Evolutionary conservation across 2,888 invertebrate species (phyloP).

Genomic region (Morpho achilles): DNA sequence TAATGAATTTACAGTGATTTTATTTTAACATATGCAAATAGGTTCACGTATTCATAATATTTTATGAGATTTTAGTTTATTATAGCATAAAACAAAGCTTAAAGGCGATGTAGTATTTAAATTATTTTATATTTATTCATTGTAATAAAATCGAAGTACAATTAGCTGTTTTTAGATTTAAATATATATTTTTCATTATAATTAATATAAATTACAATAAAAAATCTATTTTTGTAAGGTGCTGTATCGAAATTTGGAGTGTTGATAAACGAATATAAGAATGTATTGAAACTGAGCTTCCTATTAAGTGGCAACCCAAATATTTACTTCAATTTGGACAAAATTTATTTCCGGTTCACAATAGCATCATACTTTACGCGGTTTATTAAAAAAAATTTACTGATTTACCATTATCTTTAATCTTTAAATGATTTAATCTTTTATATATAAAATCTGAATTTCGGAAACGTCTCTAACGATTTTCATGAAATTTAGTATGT

Average conservation of each 20-base stretch:
- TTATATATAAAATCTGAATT: too few species aligned
- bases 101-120: constrained; percentile 7
- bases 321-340: not conserved
- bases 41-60: not conserved
- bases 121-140: constrained; percentile 27
- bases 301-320: constrained; percentile 5
- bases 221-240: constrained; percentile 33
- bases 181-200: constrained; percentile 35
- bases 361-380: not conserved
- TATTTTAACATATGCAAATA: not conserved
- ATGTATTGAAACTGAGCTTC: constrained; percentile 11
- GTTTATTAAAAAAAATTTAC: too few species aligned
- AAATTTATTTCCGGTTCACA: not conserved
- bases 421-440: too few species aligned
- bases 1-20: constrained; percentile 1
- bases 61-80: not conserved
- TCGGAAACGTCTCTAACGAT: too few species aligned
- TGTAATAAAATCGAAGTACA: constrained; percentile 54
- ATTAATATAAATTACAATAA: constrained; percentile 20
- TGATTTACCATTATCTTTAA: too few species aligned
- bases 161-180: constrained; percentile 48
- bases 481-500: too few species aligned
- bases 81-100: constrained; percentile 29
- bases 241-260: constrained; percentile 23
- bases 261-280: constrained; percentile 10